These are phyloP conservation scores for Pocillopora grandis DNA, from an alignment of 92 coral and sea anemone genomes.

Conservation along the genomic window DNA sequence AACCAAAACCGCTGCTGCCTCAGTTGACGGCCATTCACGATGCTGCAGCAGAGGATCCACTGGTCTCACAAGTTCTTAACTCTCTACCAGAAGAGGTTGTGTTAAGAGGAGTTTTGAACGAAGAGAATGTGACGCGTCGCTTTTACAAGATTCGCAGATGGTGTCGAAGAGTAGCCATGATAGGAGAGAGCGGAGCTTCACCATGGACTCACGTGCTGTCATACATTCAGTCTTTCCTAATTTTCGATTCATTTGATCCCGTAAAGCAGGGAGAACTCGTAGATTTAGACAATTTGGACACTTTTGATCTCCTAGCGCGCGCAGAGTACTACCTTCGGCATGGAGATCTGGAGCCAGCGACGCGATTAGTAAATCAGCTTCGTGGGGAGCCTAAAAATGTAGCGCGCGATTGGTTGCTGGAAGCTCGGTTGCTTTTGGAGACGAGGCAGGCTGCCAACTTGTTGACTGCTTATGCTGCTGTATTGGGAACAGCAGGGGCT, in stretches of 20 bases:
- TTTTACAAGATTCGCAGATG: conserved; percentile 78
- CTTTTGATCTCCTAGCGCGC: conserved; percentile 85
- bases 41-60: conserved; percentile 69
- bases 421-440: conserved; percentile 92
- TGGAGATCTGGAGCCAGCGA: conserved; percentile 96
- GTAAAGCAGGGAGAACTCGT: conserved; percentile 72
- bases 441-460: conserved; percentile 88
- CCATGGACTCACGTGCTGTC: conserved; percentile 92
- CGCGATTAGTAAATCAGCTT: conserved; percentile 93
- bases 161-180: conserved; percentile 92
- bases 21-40: conserved; percentile 75
- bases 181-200: conserved; percentile 84
- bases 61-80: conserved; percentile 68
- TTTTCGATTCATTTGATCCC: conserved; percentile 85
- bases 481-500: conserved; percentile 61
- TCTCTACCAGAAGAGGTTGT: conserved; percentile 83
- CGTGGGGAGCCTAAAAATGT: conserved; percentile 91
- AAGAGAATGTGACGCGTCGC: conserved; percentile 77
- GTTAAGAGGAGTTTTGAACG: conserved; percentile 75
- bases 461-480: conserved; percentile 88
- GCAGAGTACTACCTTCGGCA: conserved; percentile 83
- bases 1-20: conserved; percentile 61
- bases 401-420: conserved; percentile 89
- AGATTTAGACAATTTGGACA: conserved; percentile 79
- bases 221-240: conserved; percentile 84